Evolutionary conservation across 2,888 invertebrate species (phyloP), one percentile per base, ranked within the genome.

Genomic region (Troglohyphantes excavatus): DNA sequence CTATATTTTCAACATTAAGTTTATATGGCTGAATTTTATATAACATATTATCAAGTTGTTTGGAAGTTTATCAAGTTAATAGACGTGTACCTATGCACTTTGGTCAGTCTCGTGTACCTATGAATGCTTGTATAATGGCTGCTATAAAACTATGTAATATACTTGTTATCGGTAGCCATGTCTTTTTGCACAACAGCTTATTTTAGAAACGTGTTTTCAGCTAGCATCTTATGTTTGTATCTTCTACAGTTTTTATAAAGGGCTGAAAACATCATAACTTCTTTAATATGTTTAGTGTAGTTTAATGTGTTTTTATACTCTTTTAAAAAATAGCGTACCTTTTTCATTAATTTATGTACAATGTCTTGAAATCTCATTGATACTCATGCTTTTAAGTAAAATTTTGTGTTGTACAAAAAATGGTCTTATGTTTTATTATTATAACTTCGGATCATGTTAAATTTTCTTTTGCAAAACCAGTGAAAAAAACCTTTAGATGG

Each of bases 191-290:
- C 65, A 79, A 27, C 27, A 61, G 33, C 29, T 39, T 43, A 26
- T 70, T 19, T 26, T 17, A 78, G 23, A 59, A 59, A 21, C 65
- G 79, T 87, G 72, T 81, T 75, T 75, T 81, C 87, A 88, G 81
- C 81, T 88, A 61, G 53, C 23, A 27, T 67, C 5, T 78, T 75
- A 33, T 65, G 65, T 85, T 53, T 70, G 29, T 39, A 19, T 75
- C 65, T 84, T 65, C 43, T 43, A 19, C n/a, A 67, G 46, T 19
- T 73, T 75, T 63, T n/a, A n/a, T 75, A 53, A 76, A 26, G 33
- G 73, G 81, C 87, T 88, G 87, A 88, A 88, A 88, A n/a, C 87
- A 88, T 88, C 75, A 79, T 53, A 59, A 78, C 27, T 23, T 70
- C 61, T 46, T 79, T 73, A 79, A 29, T 70, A 65, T 79, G 33